phyloP scores from a whole-genome alignment of 2,888 invertebrate species.

The Herminia tarsipennalis region DNA sequence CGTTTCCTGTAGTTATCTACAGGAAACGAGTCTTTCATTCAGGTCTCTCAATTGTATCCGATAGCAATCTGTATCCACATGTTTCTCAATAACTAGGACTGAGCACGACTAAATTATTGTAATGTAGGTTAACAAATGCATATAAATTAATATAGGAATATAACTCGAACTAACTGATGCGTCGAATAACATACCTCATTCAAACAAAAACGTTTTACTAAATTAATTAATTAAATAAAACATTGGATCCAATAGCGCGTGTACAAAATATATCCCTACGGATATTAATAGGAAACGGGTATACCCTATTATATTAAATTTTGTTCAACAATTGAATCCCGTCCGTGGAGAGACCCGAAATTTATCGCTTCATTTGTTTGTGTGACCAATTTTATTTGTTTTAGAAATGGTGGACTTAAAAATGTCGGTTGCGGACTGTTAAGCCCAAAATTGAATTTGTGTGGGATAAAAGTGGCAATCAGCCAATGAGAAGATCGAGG shows the following conservation, averaged over 20 bases:
- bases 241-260: constrained; percentile 33
- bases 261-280: constrained; percentile 24
- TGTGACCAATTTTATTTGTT: constrained; percentile 15
- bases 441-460: constrained; percentile 1
- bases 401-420: constrained; percentile 3
- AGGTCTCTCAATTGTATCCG: no score
- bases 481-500: background rate
- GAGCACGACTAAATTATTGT: no score
- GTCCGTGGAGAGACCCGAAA: constrained; percentile 15
- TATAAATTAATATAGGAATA: no score
- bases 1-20: no score
- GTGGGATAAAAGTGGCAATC: constrained; percentile 1
- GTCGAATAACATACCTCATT: constrained; percentile 10
- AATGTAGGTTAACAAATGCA: no score
- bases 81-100: no score
- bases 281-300: constrained; percentile 32
- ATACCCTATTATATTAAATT: constrained; percentile 29
- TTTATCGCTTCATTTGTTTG: constrained; percentile 29
- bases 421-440: background rate
- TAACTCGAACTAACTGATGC: background rate
- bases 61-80: no score
- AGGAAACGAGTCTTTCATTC: no score
- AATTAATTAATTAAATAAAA: constrained; percentile 31
- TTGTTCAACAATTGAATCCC: constrained; percentile 26
- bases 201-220: constrained; percentile 19